These are phyloP conservation scores for Tenualosa ilisha DNA, from an alignment of 2,797 vertebrate genomes.

Conservation along the genomic window DNA sequence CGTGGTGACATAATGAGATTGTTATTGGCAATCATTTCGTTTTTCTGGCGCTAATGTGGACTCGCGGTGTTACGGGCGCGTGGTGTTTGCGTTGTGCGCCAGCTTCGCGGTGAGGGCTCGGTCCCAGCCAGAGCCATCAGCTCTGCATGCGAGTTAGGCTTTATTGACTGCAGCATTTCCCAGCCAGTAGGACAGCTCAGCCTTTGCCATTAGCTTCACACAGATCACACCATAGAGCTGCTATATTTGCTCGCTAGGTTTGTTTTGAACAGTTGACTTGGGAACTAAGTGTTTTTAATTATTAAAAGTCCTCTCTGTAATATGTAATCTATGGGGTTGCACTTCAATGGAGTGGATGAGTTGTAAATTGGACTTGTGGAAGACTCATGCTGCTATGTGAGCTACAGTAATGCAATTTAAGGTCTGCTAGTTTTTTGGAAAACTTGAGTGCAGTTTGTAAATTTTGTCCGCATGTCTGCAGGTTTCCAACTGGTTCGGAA, in stretches of 20 bases:
- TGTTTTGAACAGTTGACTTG: background rate
- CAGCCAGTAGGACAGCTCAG: constrained; percentile 19
- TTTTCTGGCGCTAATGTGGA: constrained; percentile 71
- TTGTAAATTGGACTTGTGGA: background rate
- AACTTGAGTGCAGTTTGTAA: constrained; percentile 4
- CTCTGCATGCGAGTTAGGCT: constrained; percentile 15
- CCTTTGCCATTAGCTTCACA: constrained; percentile 21
- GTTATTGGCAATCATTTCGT: constrained; percentile 77
- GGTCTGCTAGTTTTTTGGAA: constrained; percentile 22
- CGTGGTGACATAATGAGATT: constrained; percentile 76
- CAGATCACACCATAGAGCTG: background rate
- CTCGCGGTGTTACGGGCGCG: constrained; percentile 59
- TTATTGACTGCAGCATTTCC: constrained; percentile 25
- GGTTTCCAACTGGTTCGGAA: constrained; percentile 99
- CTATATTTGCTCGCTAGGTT: background rate
- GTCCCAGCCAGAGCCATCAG: constrained; percentile 17
- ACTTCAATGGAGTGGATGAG: background rate
- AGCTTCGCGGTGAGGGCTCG: background rate
- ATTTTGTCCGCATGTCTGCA: constrained; percentile 63
- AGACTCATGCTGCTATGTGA: background rate
- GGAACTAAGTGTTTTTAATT: constrained; percentile 91
- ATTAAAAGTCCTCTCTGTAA: background rate
- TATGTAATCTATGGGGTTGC: background rate
- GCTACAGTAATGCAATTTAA: background rate
- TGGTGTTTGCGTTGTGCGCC: constrained; percentile 13